phyloP scores from a whole-genome alignment of 2,113 vertebrate genomes.

The Promerops cafer region DNA sequence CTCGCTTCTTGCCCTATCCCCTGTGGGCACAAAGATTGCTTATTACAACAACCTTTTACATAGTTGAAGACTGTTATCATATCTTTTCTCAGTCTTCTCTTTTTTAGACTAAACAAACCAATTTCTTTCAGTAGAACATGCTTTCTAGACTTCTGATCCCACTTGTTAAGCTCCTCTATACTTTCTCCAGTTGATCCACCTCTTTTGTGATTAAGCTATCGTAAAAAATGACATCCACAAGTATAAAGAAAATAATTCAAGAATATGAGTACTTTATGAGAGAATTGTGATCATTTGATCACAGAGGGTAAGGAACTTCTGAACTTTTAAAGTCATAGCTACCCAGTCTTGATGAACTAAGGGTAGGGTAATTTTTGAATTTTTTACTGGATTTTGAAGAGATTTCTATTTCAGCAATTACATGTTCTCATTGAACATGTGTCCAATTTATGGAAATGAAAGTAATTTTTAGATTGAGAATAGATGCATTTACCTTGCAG shows the following conservation, averaged over 20 bases:
- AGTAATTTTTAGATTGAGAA: background rate
- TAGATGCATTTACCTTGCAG: background rate
- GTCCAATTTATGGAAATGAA: background rate
- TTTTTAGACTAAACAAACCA: constrained; percentile 52
- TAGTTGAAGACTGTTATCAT: constrained; percentile 31
- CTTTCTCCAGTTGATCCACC: background rate
- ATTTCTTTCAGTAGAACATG: background rate
- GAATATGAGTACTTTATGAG: background rate
- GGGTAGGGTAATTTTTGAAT: background rate
- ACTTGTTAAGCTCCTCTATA: background rate
- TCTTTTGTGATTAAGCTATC: background rate
- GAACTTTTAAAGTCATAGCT: background rate
- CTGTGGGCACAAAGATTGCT: background rate
- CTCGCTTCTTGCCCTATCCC: background rate
- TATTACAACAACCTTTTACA: constrained; percentile 20
- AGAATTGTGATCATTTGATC: background rate
- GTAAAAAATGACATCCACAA: background rate
- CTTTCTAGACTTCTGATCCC: background rate
- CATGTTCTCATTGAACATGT: background rate
- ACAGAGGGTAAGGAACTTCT: background rate
- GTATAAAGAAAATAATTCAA: background rate
- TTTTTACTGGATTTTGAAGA: background rate
- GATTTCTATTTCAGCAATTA: background rate
- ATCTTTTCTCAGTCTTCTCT: constrained; percentile 2
- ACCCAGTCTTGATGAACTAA: background rate